A percentile compares a stretch with the other conserved stretches of the same genome.
Conservation (phyloP, 64 coral and sea anemone genomes). For the Stichodactyla helianthus region DNA sequence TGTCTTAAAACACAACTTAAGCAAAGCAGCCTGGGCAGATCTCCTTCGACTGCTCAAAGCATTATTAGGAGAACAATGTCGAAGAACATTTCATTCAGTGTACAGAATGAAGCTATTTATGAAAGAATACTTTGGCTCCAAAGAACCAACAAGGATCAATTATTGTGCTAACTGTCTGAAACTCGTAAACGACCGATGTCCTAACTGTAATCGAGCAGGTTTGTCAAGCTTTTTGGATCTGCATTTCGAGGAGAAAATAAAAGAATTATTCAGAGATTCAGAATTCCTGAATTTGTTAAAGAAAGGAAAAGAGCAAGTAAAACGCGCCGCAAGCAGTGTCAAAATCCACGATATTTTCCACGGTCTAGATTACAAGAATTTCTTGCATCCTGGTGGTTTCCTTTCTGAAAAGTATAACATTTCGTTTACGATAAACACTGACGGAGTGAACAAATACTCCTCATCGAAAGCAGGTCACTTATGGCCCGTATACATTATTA, state of each 20-base stretch:
- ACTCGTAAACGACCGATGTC: too few species aligned
- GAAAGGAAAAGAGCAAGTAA: constrained; percentile 38
- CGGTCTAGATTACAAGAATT: constrained; percentile 47
- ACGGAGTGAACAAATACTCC: constrained; percentile 56
- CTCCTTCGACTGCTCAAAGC: too few species aligned
- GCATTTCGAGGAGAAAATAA: constrained; percentile 39
- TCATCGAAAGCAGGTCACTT: constrained; percentile 44
- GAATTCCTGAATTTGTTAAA: too few species aligned
- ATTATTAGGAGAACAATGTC: too few species aligned
- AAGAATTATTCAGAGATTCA: constrained; percentile 41
- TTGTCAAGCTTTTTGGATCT: constrained; percentile 50
- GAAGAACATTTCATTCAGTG: too few species aligned
- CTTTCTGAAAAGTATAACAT: constrained; percentile 12
- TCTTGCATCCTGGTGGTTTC: constrained; percentile 42
- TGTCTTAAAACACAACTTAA: too few species aligned
- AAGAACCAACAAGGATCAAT: too few species aligned
- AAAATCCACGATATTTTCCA: constrained; percentile 45
- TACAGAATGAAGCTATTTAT: too few species aligned
- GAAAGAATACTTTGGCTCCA: too few species aligned
- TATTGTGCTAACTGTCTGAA: too few species aligned
- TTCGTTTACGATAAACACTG: constrained; percentile 40
- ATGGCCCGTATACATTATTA: constrained; percentile 29
- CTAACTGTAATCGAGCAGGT: too few species aligned
- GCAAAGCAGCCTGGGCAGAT: too few species aligned
- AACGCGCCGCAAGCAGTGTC: neutral